phyloP scores from a whole-genome alignment of 1,140 invertebrate species.

The Sesamia nonagrioides region DNA sequence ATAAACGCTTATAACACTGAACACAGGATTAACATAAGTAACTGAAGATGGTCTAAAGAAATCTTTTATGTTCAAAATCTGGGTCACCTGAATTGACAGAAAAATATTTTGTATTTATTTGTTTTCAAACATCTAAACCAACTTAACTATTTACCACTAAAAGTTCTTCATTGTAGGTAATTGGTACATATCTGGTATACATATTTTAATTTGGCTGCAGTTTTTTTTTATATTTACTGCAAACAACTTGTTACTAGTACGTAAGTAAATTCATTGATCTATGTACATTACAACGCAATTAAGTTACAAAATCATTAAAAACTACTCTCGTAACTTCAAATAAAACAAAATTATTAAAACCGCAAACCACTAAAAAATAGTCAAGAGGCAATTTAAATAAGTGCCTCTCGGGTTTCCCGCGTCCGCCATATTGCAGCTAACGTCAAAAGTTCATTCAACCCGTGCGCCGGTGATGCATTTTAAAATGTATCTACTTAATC shows the following conservation, averaged over 20 bases:
- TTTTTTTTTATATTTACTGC: not conserved
- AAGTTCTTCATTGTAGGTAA: no score
- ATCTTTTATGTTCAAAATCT: not conserved
- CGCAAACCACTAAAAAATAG: conserved; percentile 45
- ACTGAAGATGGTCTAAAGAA: not conserved
- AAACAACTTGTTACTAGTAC: not conserved
- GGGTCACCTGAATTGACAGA: not conserved
- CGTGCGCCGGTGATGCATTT: conserved; percentile 60
- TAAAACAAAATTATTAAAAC: conserved; percentile 47
- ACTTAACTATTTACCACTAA: no score
- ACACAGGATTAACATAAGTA: not conserved
- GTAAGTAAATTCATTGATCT: conserved; percentile 9
- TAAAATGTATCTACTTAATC: conserved; percentile 38
- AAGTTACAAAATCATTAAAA: conserved; percentile 26
- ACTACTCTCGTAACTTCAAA: conserved; percentile 16
- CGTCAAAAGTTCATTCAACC: conserved; percentile 74
- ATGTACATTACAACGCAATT: not conserved
- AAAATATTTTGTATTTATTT: not conserved
- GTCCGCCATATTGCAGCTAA: conserved; percentile 62
- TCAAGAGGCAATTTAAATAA: conserved; percentile 72
- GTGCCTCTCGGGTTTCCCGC: conserved; percentile 76
- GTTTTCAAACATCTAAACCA: no score
- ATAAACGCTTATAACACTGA: not conserved
- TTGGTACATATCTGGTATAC: not conserved
- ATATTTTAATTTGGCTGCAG: not conserved